Evolutionary conservation across 2,888 invertebrate genomes (phyloP).

Genomic region (Liopterus haemorrhoidalis): DNA sequence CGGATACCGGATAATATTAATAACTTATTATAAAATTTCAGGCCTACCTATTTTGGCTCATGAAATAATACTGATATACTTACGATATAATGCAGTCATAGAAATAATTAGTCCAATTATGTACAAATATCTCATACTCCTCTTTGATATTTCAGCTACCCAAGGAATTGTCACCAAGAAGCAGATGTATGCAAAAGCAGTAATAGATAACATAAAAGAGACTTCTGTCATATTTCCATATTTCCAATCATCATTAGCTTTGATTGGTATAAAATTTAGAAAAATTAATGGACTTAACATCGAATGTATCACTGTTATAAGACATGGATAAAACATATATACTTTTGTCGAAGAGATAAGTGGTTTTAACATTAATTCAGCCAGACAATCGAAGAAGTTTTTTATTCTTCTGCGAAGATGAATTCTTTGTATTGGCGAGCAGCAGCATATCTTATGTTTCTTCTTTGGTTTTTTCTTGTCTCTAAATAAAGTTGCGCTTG

Average conservation of each 20-base stretch:
- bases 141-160: slow-evolving; percentile 26
- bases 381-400: slow-evolving; percentile 16
- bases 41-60: no score
- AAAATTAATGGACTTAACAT: slow-evolving; percentile 24
- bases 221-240: slow-evolving; percentile 23
- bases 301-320: slow-evolving; percentile 25
- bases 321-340: slow-evolving; percentile 27
- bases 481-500: no score
- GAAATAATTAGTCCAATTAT: slow-evolving; percentile 25
- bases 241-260: slow-evolving; percentile 13
- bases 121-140: slow-evolving; percentile 25
- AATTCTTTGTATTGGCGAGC: neutral
- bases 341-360: slow-evolving; percentile 22
- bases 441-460: neutral
- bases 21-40: no score
- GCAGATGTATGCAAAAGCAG: slow-evolving; percentile 27
- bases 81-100: slow-evolving; percentile 26
- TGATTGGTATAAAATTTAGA: slow-evolving; percentile 14
- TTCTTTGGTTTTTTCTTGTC: no score
- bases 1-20: no score
- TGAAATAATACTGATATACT: no score
- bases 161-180: slow-evolving; percentile 27
- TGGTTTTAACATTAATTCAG: slow-evolving; percentile 23
- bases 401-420: slow-evolving; percentile 15
- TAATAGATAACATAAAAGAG: slow-evolving; percentile 25